Base-by-base conservation (phyloP, 2,888 invertebrate genomes). In the Apotomis betuletana region DNA sequence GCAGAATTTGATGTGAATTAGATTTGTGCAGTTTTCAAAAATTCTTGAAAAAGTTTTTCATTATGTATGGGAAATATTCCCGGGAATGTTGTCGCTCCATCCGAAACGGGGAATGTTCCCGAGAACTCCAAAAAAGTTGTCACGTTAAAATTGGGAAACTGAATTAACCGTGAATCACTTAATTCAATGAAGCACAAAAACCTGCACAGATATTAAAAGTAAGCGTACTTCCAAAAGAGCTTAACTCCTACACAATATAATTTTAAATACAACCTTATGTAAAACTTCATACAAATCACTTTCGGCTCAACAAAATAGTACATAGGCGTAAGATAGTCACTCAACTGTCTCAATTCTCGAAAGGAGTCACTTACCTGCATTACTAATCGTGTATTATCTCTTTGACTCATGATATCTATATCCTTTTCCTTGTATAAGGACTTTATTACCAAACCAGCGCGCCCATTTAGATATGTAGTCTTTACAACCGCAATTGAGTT, bases 331-430 rank as follows among this genome's bases (percentile, higher is more conserved):
- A 13, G 4, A 1, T 55, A 55, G 52, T 63, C 62, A 64, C 62
- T 52, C 63, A 38, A 44, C 1, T 51, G 12, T 9, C 51, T 36
- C 63, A 54, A 52, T 64, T 13, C 13, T 13, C 15, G 36, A 36
- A 55, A 62, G 49, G 13, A 61, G 55, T 55, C 55, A 54, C 15
- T 70, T 57, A 67, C 70, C 70, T 67, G 65, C 15, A 70, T 60
- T 70, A 64, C 64, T 67, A 55, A 57, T 71, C 54, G 41, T 54
- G 38, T 4, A 69, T 69, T 49, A 55, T 62, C 55, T 59, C n/a
- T 12, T 70, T 70, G 70, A 65, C 65, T 70, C 59, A 60, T n/a
- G 4, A 38, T 4, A 52, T 46, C 36, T 10, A 4, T 52, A 13
- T 70, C 51, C n/a, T 62, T 54, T 49, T 49, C 54, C 60, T 61